Base-by-base conservation (phyloP, 2,113 vertebrate species). In the Vombatus ursinus region DNA sequence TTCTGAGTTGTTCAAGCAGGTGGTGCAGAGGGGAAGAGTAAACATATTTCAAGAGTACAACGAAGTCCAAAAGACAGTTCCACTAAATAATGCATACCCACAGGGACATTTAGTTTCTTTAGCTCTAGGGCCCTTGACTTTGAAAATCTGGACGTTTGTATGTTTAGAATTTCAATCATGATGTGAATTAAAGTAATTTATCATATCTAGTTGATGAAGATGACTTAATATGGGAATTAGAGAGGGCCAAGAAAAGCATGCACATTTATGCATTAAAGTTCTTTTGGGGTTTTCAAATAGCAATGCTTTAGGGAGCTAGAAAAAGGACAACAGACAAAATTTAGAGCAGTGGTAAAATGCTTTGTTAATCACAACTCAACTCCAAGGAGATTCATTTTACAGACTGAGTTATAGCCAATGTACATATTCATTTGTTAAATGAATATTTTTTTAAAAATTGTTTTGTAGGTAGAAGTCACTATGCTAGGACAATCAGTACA, bases 91-190 rank as follows among this genome's bases (percentile, higher is more conserved):
- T 14, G 9, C 9, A 50, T 28, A 11, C 0, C 1, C n/a, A 92
- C 0, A 7, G 92, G 91, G 92, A 92, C 37, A 94, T 25, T 52
- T 84, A 44, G 16, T 44, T 93, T 92, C 90, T 91, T 68, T 47
- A 28, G 61, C 52, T 91, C 77, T 96, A 96, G 54, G 90, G 44
- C 91, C 96, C 24, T 47, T 8, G 52, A n/a, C 92, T 96, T 95
- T 92, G 52, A 97, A 52, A 94, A 91, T 49, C 48, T 91, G 51
- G 90, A 77, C 50, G 93, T 90, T 0, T 0, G 90, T 26, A 53
- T 37, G 11, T 94, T 96, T 96, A 94, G 95, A 95, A 94, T 92
- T 96, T 96, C 93, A 94, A 49, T 92, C 96, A 92, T 48, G n/a
- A 92, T 68, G 53, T 54, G 52, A 96, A 91, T 94, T 94, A 93